Evolutionary conservation across 2,113 vertebrate genomes (phyloP).

Genomic region (Phrynosoma blainvillii): DNA sequence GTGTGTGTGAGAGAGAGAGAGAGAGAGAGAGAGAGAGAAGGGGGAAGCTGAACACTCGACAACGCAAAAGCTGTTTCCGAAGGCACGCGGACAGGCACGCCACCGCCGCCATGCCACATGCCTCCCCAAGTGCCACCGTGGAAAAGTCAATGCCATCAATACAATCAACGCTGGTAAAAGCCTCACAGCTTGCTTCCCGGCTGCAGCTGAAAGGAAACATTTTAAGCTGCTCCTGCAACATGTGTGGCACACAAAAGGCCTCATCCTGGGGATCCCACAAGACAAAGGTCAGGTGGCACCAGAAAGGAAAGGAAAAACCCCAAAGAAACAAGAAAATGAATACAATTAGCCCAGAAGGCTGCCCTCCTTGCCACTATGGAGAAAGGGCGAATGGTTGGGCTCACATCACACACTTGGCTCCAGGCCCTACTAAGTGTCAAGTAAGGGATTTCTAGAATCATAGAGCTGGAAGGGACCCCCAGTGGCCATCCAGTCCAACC

Average conservation of each 20-base stretch:
- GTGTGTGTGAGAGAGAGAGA: no score
- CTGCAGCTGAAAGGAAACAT: constrained; percentile 28
- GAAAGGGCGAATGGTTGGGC: no score
- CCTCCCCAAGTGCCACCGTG: constrained; percentile 27
- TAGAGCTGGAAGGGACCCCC: no score
- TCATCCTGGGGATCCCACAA: not conserved
- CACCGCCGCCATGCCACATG: not conserved
- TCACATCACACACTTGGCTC: no score
- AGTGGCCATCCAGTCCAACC: no score
- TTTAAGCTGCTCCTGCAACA: not conserved
- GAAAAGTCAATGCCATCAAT: constrained; percentile 61
- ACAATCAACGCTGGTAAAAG: constrained; percentile 50
- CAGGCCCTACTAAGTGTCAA: no score
- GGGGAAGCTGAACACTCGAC: constrained; percentile 10
- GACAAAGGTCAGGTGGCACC: not conserved
- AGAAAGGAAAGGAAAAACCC: fast-evolving
- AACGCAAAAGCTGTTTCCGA: constrained; percentile 48
- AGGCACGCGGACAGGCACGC: not conserved
- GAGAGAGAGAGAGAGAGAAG: not conserved
- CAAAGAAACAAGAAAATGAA: fast-evolving
- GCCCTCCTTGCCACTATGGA: not conserved
- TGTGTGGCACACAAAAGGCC: not conserved
- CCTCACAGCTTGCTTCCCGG: constrained; percentile 22
- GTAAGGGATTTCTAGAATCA: no score
- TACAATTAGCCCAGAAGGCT: fast-evolving